phyloP scores from a whole-genome alignment of 2,797 vertebrate genomes.

The Okamejei kenojei region DNA sequence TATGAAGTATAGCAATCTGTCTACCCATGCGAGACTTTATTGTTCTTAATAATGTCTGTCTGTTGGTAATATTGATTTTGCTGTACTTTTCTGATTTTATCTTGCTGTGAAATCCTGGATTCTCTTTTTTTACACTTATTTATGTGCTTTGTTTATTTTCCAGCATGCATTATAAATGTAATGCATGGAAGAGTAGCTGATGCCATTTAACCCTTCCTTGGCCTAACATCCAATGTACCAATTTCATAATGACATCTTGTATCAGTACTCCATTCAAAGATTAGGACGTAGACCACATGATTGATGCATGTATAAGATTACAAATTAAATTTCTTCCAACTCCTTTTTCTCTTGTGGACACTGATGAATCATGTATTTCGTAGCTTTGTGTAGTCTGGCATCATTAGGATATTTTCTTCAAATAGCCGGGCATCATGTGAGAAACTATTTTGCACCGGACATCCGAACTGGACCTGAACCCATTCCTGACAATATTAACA shows the following conservation, averaged over 20 bases:
- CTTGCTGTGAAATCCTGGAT: neutral
- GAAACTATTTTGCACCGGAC: no score
- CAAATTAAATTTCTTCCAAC: neutral
- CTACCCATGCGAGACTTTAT: neutral
- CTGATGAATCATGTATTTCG: neutral
- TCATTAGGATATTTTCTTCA: neutral
- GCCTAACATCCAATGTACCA: neutral
- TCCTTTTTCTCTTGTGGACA: neutral
- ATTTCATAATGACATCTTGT: neutral
- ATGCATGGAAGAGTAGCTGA: neutral
- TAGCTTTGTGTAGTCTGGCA: neutral
- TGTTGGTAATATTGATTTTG: neutral
- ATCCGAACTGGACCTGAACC: neutral
- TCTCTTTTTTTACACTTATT: neutral
- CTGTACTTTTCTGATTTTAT: neutral
- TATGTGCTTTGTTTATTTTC: neutral
- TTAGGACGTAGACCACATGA: neutral
- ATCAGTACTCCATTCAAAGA: neutral
- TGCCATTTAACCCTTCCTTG: neutral
- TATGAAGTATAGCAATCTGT: neutral
- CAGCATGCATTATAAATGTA: neutral
- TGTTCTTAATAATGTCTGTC: neutral
- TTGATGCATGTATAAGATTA: neutral
- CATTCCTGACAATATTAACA: neutral
- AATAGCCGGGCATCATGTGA: neutral